A percentile compares a stretch with the other conserved stretches of the same genome.
Conservation (phyloP, 2,888 invertebrate species). For the Oasisia sp. region DNA sequence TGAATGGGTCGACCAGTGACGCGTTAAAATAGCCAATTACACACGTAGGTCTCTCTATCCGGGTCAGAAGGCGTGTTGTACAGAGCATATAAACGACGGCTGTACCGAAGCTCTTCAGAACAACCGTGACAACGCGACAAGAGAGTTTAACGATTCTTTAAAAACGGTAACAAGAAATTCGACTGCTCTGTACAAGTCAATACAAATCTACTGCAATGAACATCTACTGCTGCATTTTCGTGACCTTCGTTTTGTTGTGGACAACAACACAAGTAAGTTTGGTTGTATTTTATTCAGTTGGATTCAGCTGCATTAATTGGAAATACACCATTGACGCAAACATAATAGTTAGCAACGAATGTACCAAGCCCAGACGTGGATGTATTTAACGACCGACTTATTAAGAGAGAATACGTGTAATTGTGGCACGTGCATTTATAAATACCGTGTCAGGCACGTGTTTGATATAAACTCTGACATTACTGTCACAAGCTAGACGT, state of each 20-base stretch:
- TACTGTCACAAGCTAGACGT: background rate
- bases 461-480: background rate
- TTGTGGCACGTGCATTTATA: background rate
- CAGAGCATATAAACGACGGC: background rate
- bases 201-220: background rate
- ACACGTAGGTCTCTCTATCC: background rate
- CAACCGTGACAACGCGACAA: background rate
- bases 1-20: background rate
- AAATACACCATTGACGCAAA: background rate
- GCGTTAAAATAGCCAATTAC: background rate
- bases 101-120: background rate
- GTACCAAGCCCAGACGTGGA: background rate
- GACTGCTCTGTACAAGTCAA: background rate
- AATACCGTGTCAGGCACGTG: background rate
- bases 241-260: background rate
- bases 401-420: background rate
- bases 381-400: background rate
- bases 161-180: background rate
- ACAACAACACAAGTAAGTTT: background rate
- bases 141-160: background rate
- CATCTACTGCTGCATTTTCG: background rate
- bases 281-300: background rate
- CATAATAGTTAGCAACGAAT: background rate
- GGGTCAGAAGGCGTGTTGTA: background rate
- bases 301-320: background rate